Conservation (phyloP, 92 coral and sea anemone species). For the Parazoanthus atlanticus region DNA sequence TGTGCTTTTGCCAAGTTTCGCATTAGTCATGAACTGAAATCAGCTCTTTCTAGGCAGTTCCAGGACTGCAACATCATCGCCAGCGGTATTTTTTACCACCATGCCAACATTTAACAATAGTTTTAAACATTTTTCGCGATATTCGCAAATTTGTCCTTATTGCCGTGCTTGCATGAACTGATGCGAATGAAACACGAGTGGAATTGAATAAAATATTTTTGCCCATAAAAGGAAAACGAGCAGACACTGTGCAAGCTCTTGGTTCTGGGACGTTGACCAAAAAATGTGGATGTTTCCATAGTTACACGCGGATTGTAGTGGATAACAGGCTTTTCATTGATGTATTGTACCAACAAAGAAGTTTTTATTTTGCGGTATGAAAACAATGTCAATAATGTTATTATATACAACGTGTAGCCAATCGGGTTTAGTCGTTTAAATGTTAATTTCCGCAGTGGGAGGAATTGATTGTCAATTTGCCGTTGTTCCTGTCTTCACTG, state of each 20-base stretch:
- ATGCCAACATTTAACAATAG: neutral
- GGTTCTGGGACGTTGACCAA: neutral
- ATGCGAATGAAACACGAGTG: neutral
- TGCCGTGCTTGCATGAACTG: neutral
- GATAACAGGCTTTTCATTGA: slow-evolving; percentile 48
- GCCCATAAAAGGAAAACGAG: slow-evolving; percentile 11
- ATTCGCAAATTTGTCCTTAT: neutral
- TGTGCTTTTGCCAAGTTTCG: slow-evolving; percentile 10
- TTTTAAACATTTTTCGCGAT: neutral
- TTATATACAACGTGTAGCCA: slow-evolving; percentile 66
- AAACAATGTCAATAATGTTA: slow-evolving; percentile 73
- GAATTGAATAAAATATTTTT: neutral
- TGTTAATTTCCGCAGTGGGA: slow-evolving; percentile 71
- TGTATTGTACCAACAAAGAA: slow-evolving; percentile 60
- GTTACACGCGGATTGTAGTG: neutral
- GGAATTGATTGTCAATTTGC: slow-evolving; percentile 61
- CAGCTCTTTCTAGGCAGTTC: neutral
- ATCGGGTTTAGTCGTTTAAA: slow-evolving; percentile 53
- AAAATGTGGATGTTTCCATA: slow-evolving; percentile 32
- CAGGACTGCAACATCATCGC: neutral
- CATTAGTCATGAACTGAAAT: too few species aligned
- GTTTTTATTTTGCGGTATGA: slow-evolving; percentile 72
- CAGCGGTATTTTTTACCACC: neutral
- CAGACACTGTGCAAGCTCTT: neutral
- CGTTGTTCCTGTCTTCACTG: slow-evolving; percentile 36